Percentiles rank a stretch among this genome's conserved stretches.
Evolutionary conservation across 2,113 vertebrate genomes (phyloP).

Genomic region (Odobenus rosmarus): DNA sequence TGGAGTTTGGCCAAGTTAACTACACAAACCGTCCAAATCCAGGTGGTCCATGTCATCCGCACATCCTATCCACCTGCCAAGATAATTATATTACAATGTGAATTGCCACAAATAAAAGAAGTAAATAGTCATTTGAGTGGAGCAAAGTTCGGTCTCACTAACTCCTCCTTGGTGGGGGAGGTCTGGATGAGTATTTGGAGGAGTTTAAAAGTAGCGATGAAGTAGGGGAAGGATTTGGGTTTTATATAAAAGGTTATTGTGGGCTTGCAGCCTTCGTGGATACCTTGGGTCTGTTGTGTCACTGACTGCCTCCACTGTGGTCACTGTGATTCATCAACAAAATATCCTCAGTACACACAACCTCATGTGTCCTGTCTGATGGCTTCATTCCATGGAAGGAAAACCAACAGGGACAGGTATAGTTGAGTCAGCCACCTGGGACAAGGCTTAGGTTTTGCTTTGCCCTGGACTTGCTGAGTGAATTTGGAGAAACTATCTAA

Average conservation of each 20-base stretch:
- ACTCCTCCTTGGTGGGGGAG: neutral
- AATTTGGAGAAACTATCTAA: neutral
- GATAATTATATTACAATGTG: neutral
- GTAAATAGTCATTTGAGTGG: neutral
- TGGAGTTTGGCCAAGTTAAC: neutral
- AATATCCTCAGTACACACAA: neutral
- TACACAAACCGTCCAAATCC: neutral
- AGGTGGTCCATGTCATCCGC: neutral
- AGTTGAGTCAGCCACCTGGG: neutral
- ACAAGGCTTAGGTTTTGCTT: neutral
- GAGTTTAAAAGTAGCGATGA: neutral
- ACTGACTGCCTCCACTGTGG: neutral
- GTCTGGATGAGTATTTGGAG: neutral
- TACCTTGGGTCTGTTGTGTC: neutral
- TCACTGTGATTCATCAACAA: neutral
- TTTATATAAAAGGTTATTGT: neutral
- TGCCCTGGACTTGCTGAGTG: neutral
- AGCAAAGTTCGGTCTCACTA: neutral
- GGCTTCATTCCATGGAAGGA: neutral
- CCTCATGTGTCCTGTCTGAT: neutral
- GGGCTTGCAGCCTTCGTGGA: neutral
- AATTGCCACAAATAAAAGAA: neutral
- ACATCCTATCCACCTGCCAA: accelerated
- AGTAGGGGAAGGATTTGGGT: neutral
- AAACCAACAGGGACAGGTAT: neutral